These are phyloP conservation scores for Euthynnus affinis DNA, from an alignment of 2,797 vertebrate genomes.

Conservation along the genomic window DNA sequence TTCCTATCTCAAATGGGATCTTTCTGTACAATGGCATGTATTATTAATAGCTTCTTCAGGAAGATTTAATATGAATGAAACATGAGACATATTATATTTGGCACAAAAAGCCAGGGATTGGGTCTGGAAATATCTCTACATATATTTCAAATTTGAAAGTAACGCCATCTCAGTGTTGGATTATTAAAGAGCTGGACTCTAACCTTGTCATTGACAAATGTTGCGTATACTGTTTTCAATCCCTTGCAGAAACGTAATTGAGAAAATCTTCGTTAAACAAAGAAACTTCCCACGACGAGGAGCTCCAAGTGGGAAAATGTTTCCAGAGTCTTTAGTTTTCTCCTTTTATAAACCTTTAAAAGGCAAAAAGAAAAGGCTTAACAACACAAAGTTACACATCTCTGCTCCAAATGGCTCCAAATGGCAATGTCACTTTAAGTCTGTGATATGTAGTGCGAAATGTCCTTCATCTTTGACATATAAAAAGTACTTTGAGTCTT, in stretches of 20 bases:
- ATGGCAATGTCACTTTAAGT: constrained; percentile 51
- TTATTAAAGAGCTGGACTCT: constrained; percentile 50
- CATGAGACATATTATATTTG: constrained; percentile 75
- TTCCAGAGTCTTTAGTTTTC: constrained; percentile 38
- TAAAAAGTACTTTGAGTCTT: constrained; percentile 56
- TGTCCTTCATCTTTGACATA: constrained; percentile 63
- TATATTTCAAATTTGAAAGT: constrained; percentile 59
- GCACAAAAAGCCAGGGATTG: constrained; percentile 59
- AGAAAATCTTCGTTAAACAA: constrained; percentile 38
- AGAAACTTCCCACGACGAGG: constrained; percentile 17
- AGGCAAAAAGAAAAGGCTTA: constrained; percentile 53
- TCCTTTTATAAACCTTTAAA: constrained; percentile 43
- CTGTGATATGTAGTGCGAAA: constrained; percentile 64
- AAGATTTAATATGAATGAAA: constrained; percentile 73
- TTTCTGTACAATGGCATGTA: constrained; percentile 59
- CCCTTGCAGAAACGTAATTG: constrained; percentile 13
- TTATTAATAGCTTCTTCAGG: constrained; percentile 66
- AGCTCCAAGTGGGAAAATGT: constrained; percentile 30
- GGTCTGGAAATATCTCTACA: constrained; percentile 57
- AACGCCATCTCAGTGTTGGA: constrained; percentile 39
- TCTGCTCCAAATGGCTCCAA: constrained; percentile 46
- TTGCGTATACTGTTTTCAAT: constrained; percentile 31
- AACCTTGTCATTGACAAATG: constrained; percentile 32
- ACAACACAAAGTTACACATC: constrained; percentile 47
- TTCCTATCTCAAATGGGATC: constrained; percentile 71